Evolutionary conservation across 2,888 invertebrate genomes (phyloP), one percentile per base, ranked within the genome.

Genomic region (Amblyteles armatorius): DNA sequence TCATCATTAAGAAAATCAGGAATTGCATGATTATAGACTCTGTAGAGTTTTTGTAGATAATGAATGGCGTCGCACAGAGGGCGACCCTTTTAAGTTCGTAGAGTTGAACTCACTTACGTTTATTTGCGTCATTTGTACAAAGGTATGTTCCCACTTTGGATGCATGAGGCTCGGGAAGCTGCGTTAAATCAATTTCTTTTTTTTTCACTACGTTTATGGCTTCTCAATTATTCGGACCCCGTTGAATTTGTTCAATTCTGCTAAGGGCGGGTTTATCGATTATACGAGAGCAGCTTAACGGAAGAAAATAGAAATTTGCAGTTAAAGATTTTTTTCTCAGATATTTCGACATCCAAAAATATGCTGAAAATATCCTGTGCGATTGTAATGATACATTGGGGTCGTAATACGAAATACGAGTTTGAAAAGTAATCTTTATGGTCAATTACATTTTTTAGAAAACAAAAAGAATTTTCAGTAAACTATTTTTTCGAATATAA

Each of bases 121-220:
- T 5, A 79, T 85, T 85, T 67, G 19, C 55, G 57, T 57, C 57
- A 63, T 7, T 48, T 55, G 6, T 29, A 33, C 33, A 60, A 76
- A 44, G 69, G 19, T 55, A 36, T 55, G 22, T 65, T 65, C 72
- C 55, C 63, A 26, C 73, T 77, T 79, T 80, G 67, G 57, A 74
- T 92, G 93, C 93, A 93, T 93, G 93, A 93, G 93, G 92, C 93
- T 93, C 94, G 92, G 94, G 94, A 94, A 94, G 94, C 92, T 94
- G 94, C 94, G 94, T 94, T 94, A 93, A 92, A 91, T 90, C 89
- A 91, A 89, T 87, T 81, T 87, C 87, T 88, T 84, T 83, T 74
- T 85, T 74, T 84, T 81, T 83, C 79, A 57, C 76, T 50, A 60
- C 63, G 22, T 80, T 48, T 79, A 36, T 73, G 71, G 48, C 19